Percentiles rank a stretch among this genome's conserved stretches.
Evolutionary conservation across 2,888 invertebrate genomes (phyloP).

Genomic region (Cantharis flavilabris): DNA sequence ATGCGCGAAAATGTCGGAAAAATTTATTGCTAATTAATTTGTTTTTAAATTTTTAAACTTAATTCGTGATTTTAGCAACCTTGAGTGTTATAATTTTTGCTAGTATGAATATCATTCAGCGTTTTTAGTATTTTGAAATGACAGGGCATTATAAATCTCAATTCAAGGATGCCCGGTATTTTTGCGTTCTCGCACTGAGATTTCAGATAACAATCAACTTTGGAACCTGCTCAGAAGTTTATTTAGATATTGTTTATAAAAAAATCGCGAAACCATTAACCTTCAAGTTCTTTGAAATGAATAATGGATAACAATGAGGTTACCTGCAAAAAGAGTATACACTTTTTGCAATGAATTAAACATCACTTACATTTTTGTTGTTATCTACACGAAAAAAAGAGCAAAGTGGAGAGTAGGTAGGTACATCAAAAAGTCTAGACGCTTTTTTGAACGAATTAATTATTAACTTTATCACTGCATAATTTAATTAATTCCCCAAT

Average conservation of each 20-base stretch:
- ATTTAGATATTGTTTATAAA: slow-evolving; percentile 26
- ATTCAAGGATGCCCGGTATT: slow-evolving; percentile 28
- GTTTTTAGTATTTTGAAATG: slow-evolving; percentile 16
- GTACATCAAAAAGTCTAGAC: not conserved
- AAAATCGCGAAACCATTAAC: slow-evolving; percentile 25
- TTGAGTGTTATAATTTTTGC: slow-evolving; percentile 11
- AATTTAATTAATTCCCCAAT: not conserved
- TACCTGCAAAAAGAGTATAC: not conserved
- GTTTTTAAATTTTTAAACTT: not conserved
- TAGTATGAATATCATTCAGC: slow-evolving; percentile 15
- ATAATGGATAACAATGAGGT: slow-evolving; percentile 10
- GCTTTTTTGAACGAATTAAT: not conserved
- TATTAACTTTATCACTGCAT: not conserved
- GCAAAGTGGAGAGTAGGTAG: not conserved
- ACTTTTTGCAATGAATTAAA: not conserved
- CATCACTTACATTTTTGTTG: not conserved
- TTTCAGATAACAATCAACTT: slow-evolving; percentile 25
- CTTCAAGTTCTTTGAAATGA: slow-evolving; percentile 20
- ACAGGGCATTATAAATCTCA: slow-evolving; percentile 24
- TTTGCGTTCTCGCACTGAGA: slow-evolving; percentile 23
- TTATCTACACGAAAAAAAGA: not conserved
- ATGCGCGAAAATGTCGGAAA: not conserved
- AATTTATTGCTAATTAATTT: not conserved
- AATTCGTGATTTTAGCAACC: not conserved
- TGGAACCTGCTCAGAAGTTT: slow-evolving; percentile 27